Base-by-base conservation (phyloP, 2,113 vertebrate species). In the Prolemur simus region DNA sequence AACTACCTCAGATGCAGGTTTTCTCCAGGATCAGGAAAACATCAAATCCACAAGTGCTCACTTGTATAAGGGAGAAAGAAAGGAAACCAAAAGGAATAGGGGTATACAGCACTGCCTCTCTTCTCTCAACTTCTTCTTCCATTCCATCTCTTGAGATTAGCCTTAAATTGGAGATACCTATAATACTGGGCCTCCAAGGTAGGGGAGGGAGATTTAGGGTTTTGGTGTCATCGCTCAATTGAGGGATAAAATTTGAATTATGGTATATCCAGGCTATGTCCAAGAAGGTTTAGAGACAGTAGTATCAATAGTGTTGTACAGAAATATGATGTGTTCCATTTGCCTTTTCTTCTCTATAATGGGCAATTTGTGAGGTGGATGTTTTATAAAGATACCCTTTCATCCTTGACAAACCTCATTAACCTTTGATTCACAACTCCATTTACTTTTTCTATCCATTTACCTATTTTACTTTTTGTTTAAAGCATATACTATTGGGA, bases 91-190 rank as follows among this genome's bases (percentile, higher is more conserved):
- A 20, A 14, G 5, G 7, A 54, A 14, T 7, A 0, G 18, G 7
- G 5, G 7, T 3, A 3, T 0, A 13, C 1, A 69, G 34, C 0
- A 7, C 6, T 37, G 0, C 1, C 15, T 21, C 6, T 39, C 58
- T 82, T 45, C 8, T 54, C 39, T 84, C 17, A 64, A 3, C 4
- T 29, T 42, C 32, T 42, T 45, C 85, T n/a, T 52, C 42, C 60
- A 25, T 34, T 49, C 37, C 2, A 17, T 27, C 6, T 49, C 37
- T n/a, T 12, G 8, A 23, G 23, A 56, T 7, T 34, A n/a, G 23
- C 25, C 29, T 60, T 52, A 15, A 68, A 34, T 13, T 25, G 29
- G 9, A 63, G 29, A 27, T 45, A 42, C 1, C 4, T 69, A 3
- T 37, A 76, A 68, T 27, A 63, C 5, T 25, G 52, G 68, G 13